Evolutionary conservation across 2,113 vertebrate genomes (phyloP).

Genomic region (Paradisaea rubra): DNA sequence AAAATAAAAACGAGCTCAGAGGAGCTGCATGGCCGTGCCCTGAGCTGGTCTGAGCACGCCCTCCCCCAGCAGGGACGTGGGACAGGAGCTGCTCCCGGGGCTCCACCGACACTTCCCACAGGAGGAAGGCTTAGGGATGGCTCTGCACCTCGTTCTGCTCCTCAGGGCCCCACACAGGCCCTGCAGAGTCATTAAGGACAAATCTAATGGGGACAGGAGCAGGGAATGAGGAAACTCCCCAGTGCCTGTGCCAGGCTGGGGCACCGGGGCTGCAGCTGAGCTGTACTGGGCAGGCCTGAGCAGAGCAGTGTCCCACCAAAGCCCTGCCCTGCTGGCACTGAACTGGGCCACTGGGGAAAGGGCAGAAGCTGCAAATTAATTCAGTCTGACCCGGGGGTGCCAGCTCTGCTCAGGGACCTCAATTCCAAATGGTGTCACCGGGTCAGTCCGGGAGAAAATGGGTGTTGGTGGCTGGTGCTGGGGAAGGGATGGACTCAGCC

Average conservation of each 20-base stretch:
- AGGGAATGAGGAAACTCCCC: not conserved
- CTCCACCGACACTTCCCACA: not conserved
- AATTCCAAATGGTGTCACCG: fast-evolving
- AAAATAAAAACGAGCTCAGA: not conserved
- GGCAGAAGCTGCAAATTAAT: not conserved
- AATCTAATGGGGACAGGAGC: fast-evolving
- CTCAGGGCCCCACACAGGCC: not conserved
- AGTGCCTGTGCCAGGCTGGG: not conserved
- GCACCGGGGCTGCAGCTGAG: not conserved
- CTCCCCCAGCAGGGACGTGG: not conserved
- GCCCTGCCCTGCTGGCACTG: not conserved
- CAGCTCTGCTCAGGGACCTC: not conserved
- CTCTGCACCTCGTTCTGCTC: not conserved
- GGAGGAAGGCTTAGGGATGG: not conserved
- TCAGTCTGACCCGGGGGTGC: fast-evolving
- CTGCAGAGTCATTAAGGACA: not conserved
- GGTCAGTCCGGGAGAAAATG: not conserved
- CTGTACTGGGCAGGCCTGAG: not conserved
- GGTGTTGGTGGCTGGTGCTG: fast-evolving
- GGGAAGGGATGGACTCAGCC: not conserved
- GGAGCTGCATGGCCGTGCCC: not conserved
- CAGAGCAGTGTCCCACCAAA: too few relatives aligned
- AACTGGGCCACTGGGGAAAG: fast-evolving
- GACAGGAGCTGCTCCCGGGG: fast-evolving
- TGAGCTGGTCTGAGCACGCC: not conserved